Percentiles rank a stretch among this genome's conserved stretches.
These are phyloP conservation scores for Idaea aversata DNA, from an alignment of 2,888 invertebrate species.

Conservation along the genomic window DNA sequence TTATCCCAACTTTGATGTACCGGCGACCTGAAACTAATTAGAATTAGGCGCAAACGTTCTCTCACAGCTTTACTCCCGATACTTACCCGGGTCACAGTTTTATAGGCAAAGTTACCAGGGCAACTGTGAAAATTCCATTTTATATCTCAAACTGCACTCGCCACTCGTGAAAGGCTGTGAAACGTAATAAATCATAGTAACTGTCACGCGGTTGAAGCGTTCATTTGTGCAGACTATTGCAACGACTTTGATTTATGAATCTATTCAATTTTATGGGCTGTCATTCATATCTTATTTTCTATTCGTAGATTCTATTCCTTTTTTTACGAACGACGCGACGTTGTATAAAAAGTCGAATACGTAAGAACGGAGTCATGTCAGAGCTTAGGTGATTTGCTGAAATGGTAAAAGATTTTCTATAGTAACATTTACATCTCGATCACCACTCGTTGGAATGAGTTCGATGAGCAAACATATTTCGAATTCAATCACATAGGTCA, in stretches of 20 bases:
- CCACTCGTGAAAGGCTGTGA: not conserved
- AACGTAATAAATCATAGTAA: constrained; percentile 36
- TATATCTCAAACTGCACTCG: constrained; percentile 20
- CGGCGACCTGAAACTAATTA: constrained; percentile 69
- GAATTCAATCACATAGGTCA: constrained; percentile 2
- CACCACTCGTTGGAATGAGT: not conserved
- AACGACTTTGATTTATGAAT: constrained; percentile 29
- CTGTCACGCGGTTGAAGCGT: constrained; percentile 27
- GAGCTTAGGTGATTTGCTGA: not conserved
- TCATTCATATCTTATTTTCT: not conserved
- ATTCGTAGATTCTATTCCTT: not conserved
- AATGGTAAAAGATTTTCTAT: not conserved
- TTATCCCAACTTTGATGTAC: constrained; percentile 66
- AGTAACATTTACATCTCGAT: not conserved
- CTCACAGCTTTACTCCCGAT: constrained; percentile 32
- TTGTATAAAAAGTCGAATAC: not conserved
- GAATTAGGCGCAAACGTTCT: constrained; percentile 61
- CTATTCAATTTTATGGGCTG: not conserved
- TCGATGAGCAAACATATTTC: not conserved
- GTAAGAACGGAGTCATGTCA: not conserved
- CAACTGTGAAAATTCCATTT: constrained; percentile 36
- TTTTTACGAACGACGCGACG: not conserved
- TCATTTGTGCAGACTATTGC: constrained; percentile 31
- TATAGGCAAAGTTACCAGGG: constrained; percentile 42
- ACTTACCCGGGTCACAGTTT: constrained; percentile 33